phyloP scores from a whole-genome alignment of 2,888 invertebrate genomes.

The Tanypteryx hageni region DNA sequence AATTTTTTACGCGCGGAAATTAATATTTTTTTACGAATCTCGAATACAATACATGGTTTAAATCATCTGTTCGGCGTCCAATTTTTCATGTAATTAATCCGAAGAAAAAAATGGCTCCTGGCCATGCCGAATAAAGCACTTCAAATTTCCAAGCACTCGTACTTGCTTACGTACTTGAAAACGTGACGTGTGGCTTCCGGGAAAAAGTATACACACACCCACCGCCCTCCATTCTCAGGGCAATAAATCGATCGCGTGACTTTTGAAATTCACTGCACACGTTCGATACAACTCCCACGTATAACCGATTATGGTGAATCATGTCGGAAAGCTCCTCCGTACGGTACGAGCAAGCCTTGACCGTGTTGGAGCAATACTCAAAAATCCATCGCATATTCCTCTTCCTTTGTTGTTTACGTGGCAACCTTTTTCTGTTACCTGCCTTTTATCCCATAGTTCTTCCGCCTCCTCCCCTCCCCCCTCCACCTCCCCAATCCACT shows the following conservation, averaged over 20 bases:
- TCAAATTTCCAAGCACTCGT: background rate
- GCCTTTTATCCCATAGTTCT: background rate
- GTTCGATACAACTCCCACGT: background rate
- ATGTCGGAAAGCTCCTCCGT: background rate
- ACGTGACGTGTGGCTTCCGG: too few relatives aligned
- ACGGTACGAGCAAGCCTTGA: background rate
- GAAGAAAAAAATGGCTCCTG: too few relatives aligned
- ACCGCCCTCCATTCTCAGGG: background rate
- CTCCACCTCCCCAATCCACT: background rate
- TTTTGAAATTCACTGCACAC: background rate
- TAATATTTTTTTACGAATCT: too few relatives aligned
- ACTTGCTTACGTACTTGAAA: background rate
- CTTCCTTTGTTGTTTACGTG: background rate
- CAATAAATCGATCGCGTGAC: background rate
- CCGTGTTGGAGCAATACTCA: background rate
- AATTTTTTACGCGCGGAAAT: too few relatives aligned
- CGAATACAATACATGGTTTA: too few relatives aligned
- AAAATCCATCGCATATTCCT: background rate
- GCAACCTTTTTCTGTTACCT: slow-evolving; percentile 1
- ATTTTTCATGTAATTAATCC: too few relatives aligned
- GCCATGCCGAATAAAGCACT: too few relatives aligned
- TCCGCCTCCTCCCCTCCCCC: background rate
- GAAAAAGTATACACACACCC: background rate
- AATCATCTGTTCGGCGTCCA: too few relatives aligned
- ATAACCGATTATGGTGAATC: background rate